Evolutionary conservation across 1,140 invertebrate species (phyloP), one percentile per base, ranked within the genome.

Genomic region (Procambarus clarkii): DNA sequence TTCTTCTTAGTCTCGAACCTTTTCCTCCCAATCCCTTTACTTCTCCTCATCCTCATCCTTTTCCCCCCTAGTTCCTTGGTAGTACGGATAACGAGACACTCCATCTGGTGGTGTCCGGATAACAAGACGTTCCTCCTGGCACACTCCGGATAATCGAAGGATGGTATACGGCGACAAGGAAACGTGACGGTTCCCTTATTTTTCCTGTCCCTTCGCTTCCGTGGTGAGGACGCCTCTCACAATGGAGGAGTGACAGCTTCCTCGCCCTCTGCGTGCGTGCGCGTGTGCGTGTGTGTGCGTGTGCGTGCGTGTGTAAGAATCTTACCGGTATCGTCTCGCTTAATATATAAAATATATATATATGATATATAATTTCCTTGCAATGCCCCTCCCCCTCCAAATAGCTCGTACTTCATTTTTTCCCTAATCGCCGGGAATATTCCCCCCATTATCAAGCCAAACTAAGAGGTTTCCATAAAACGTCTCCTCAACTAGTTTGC

Each of bases 131-230:
- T 34, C 48, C 76, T 87, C 77, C 85, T 87, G 74, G 45, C 85
- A 78, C 71, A 71, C 50, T 87, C 74, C 85, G 85, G 85, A 87
- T 87, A 87, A 87, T 87, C 85, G 84, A 77, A 69, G 60, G 71
- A 86, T 77, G 71, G 34, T 86, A 86, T 86, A 86, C 54, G 46
- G 84, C 84, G 84, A 87, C 85, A 60, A 46, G 85, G 71, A 54
- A 74, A 44, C 34, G 85, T 87, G 85, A 87, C 85, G 79, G 85
- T 34, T 87, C 85, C 77, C 85, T 79, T 87, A 87, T 87, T 87
- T 87, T 87, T 77, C 85, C 85, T 87, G 74, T 87, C 85, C 85
- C 85, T 87, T 87, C 85, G 50, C 50, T 78, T 87, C 85, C 85
- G 85, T 77, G 74, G 34, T 50, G 81, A 11, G 18, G 81, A 69